phyloP scores from a whole-genome alignment of 30 jellyfish, hydroid and myxozoan species.

The Cassiopea andromeda region DNA sequence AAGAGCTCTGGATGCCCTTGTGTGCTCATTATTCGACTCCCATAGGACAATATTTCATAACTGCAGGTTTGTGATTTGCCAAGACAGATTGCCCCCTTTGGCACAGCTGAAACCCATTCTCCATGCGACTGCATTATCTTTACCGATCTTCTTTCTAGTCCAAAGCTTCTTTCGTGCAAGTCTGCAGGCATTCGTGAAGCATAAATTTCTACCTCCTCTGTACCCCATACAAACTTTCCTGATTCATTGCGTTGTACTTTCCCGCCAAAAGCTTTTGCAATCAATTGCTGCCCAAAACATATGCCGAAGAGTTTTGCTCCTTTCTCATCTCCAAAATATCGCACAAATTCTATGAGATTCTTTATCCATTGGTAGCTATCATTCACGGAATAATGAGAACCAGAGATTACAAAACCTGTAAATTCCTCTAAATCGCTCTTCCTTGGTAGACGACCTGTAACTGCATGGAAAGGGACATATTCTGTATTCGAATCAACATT shows the following conservation, averaged over 20 bases:
- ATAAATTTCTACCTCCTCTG: constrained; percentile 34
- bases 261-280: constrained; percentile 92
- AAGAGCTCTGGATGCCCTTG: constrained; percentile 86
- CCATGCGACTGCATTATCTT: constrained; percentile 77
- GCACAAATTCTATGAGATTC: constrained; percentile 60
- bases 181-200: not conserved
- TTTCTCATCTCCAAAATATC: not conserved
- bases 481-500: constrained; percentile 1
- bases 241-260: constrained; percentile 58
- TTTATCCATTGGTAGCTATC: constrained; percentile 71
- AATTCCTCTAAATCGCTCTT: constrained; percentile 14
- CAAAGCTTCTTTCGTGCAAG: constrained; percentile 3
- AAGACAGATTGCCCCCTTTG: constrained; percentile 39
- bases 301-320: constrained; percentile 75
- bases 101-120: constrained; percentile 60
- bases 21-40: constrained; percentile 37
- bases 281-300: constrained; percentile 93
- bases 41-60: constrained; percentile 53
- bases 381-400: constrained; percentile 90
- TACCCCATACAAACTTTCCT: constrained; percentile 67
- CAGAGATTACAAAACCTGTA: constrained; percentile 77
- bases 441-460: constrained; percentile 67
- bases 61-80: constrained; percentile 64
- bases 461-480: constrained; percentile 48
- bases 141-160: not conserved